Evolutionary conservation across 2,797 vertebrate species (phyloP), one percentile per base, ranked within the genome.

Genomic region (Anabas testudineus): DNA sequence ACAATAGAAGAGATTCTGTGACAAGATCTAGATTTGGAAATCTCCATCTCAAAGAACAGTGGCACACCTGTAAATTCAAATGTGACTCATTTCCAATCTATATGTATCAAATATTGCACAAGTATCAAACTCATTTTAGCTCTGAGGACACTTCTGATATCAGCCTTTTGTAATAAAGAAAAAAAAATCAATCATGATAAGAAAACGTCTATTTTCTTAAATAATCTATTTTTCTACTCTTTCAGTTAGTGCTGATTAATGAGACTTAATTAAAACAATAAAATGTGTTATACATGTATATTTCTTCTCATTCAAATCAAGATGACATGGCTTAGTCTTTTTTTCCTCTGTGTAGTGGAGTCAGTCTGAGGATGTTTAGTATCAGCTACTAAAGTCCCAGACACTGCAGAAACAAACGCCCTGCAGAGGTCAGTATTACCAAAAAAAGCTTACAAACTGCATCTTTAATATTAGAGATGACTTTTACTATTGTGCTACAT

Each of bases 401-500:
- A 65, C 43, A 67, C 68, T 5, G 7, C 68, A 67, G 71, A 57
- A 79, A 68, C 42, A 52, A 74, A 75, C 7, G 52, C 60, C 75
- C 61, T 61, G 63, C 63, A 68, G 48, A 63, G 53, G 19, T 69
- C 18, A 79, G 70, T 45, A 45, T 52, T 3, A 37, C 57, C 49
- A 55, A 53, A 68, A 76, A 78, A 67, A 53, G 76, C 75, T 83
- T 79, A 87, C 83, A 78, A 84, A 86, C 85, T 76, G 89, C 85
- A 56, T 82, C 78, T 74, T 88, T 68, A 69, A 71, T 57, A 62
- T 81, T 76, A 67, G 60, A 78, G 59, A 79, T 80, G 83, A 85
- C 76, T 83, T 79, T 79, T 76, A 87, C 87, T 89, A 86, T 83
- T 90, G 88, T 87, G 91, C 91, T 92, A 91, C 88, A 89, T 86